Evolutionary conservation across 2,888 invertebrate species (phyloP).

Genomic region (Acholoe squamosa): DNA sequence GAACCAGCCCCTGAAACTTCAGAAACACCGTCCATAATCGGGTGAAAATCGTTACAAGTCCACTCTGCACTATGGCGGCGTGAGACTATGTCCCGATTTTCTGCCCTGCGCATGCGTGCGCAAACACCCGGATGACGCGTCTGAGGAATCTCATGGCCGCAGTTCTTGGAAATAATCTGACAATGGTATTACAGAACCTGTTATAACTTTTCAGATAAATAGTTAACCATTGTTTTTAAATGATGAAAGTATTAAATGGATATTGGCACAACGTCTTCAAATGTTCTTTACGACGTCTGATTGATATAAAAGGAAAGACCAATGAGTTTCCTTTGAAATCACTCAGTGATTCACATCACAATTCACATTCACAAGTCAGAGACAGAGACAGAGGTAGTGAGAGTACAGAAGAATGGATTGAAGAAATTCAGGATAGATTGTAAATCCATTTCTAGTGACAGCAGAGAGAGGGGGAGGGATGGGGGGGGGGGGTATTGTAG

Average conservation of each 20-base stretch:
- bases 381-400: too few relatives aligned
- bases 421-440: too few relatives aligned
- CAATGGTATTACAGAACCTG: background rate
- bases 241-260: background rate
- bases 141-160: background rate
- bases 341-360: too few relatives aligned
- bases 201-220: background rate
- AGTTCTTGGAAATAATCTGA: background rate
- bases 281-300: too few relatives aligned
- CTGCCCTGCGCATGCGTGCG: slow-evolving; percentile 74
- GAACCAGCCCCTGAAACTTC: slow-evolving; percentile 67
- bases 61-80: slow-evolving; percentile 63
- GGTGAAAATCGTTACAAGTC: slow-evolving; percentile 66
- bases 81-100: slow-evolving; percentile 76
- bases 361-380: too few relatives aligned
- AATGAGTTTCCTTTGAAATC: too few relatives aligned
- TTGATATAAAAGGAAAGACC: too few relatives aligned
- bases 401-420: too few relatives aligned
- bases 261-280: background rate
- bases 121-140: slow-evolving; percentile 37
- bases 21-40: slow-evolving; percentile 70
- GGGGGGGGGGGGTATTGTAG: too few relatives aligned
- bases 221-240: background rate
- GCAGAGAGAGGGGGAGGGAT: too few relatives aligned
- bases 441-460: too few relatives aligned